Base-by-base conservation (phyloP, 2,888 invertebrate genomes). In the Dascillus cervinus region DNA sequence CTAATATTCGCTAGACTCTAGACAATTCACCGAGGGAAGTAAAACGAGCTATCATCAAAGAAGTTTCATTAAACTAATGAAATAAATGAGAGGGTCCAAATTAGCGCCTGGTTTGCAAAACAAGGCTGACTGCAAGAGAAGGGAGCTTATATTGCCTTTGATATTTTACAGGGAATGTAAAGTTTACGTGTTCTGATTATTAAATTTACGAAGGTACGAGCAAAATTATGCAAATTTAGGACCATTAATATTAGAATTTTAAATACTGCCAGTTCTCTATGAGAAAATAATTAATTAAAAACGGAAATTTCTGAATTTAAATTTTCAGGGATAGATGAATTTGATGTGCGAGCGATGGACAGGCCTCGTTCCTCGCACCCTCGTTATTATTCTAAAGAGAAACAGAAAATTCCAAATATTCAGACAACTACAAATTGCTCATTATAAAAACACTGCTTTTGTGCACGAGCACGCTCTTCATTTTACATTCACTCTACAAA, bases 41-140 rank as follows among this genome's bases (percentile, higher is more conserved):
- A 50, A n/a, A 47, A 52, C 47, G 50, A 49, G 50, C 49, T 48
- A 47, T 48, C 52, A 44, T 52, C 54, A 54, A 54, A 54, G 54
- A 51, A 52, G 46, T 54, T 53, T 55, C 54, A 55, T 56, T 55
- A 54, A 50, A 54, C 54, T 56, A 56, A 56, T 56, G 54, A 55
- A 52, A 52, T 51, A 55, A 55, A 55, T 55, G 52, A 52, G 53
- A 49, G 53, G 52, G 53, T 47, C 50, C 48, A 52, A 55, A 55
- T 56, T 56, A 55, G 53, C 52, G 52, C 54, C 46, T 45, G 52
- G 52, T 51, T 53, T 52, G 52, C 52, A 54, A 55, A 54, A 54
- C 52, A 52, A 50, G 39, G 39, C 41, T 42, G 39, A 43, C 44
- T 43, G 47, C 46, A 49, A 46, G 43, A 44, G n/a, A n/a, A n/a